Conservation (phyloP, 2,888 invertebrate genomes). For the Diabrotica balteata region DNA sequence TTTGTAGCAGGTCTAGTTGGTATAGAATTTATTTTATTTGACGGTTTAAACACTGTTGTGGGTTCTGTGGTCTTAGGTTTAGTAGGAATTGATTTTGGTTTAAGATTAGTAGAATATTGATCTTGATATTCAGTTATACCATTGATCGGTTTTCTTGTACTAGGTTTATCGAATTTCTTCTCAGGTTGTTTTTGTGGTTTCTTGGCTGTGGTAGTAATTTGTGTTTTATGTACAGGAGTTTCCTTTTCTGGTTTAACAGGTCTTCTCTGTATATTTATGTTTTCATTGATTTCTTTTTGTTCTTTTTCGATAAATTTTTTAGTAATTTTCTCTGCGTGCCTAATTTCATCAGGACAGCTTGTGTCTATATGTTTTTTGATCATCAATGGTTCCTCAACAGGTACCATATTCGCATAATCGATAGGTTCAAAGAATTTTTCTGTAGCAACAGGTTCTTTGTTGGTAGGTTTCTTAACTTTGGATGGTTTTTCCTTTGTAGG, state of each 20-base stretch:
- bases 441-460: constrained; percentile 16
- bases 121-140: constrained; percentile 42
- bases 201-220: constrained; percentile 27
- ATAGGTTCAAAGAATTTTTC: constrained; percentile 12
- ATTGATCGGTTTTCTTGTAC: constrained; percentile 30
- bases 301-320: too few relatives aligned
- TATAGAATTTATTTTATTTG: constrained; percentile 8
- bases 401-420: constrained; percentile 44
- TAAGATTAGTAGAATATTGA: constrained; percentile 36
- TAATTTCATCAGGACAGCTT: constrained; percentile 36
- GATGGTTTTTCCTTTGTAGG: constrained; percentile 26
- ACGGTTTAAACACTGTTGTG: constrained; percentile 25
- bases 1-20: constrained; percentile 6
- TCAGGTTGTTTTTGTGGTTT: constrained; percentile 31
- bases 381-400: constrained; percentile 53
- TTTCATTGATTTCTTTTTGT: constrained; percentile 6
- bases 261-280: too few relatives aligned
- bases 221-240: constrained; percentile 24
- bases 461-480: constrained; percentile 26
- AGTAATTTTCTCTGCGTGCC: too few relatives aligned
- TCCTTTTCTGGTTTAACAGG: constrained; percentile 17
- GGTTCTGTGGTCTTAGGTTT: constrained; percentile 21
- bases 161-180: constrained; percentile 38
- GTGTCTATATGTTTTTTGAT: constrained; percentile 51
- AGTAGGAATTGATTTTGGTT: constrained; percentile 26